Evolutionary conservation across 2,113 vertebrate genomes (phyloP).

Genomic region (Macquaria australasica): DNA sequence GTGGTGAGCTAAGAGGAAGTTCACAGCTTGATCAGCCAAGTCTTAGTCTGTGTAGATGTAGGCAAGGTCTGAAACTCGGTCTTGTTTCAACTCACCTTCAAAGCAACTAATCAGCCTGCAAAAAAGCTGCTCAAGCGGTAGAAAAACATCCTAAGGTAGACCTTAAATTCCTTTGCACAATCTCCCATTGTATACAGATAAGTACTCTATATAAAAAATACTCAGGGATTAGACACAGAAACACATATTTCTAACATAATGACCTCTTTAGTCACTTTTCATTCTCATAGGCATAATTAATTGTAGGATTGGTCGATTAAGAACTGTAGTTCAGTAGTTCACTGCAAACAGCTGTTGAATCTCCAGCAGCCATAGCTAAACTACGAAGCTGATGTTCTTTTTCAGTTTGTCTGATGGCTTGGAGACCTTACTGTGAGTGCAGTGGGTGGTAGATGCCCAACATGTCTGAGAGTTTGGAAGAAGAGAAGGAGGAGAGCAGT

Average conservation of each 20-base stretch:
- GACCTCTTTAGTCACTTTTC: constrained; percentile 5
- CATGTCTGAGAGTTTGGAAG: constrained; percentile 59
- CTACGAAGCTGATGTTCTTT: constrained; percentile 18
- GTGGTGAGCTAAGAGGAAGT: constrained; percentile 53
- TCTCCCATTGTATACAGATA: constrained; percentile 4
- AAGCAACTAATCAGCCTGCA: constrained; percentile 42
- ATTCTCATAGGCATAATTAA: constrained; percentile 2
- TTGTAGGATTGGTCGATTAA: neutral
- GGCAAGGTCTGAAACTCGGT: constrained; percentile 23
- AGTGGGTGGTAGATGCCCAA: constrained; percentile 63
- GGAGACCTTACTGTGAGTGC: constrained; percentile 49
- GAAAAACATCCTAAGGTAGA: constrained; percentile 27
- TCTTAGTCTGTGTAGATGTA: constrained; percentile 39
- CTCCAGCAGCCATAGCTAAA: constrained; percentile 26
- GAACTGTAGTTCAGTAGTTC: neutral
- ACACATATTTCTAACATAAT: constrained; percentile 21
- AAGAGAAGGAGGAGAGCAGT: constrained; percentile 51
- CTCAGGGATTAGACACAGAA: neutral
- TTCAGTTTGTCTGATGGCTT: constrained; percentile 44
- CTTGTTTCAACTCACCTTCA: constrained; percentile 52
- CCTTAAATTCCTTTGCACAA: constrained; percentile 7
- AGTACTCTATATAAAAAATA: neutral
- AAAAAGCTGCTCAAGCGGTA: constrained; percentile 22
- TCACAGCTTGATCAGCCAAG: constrained; percentile 49
- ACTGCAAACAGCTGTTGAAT: constrained; percentile 35